Evolutionary conservation across 2,888 invertebrate species (phyloP), one percentile per base, ranked within the genome.

Genomic region (Drosophila sordidula): DNA sequence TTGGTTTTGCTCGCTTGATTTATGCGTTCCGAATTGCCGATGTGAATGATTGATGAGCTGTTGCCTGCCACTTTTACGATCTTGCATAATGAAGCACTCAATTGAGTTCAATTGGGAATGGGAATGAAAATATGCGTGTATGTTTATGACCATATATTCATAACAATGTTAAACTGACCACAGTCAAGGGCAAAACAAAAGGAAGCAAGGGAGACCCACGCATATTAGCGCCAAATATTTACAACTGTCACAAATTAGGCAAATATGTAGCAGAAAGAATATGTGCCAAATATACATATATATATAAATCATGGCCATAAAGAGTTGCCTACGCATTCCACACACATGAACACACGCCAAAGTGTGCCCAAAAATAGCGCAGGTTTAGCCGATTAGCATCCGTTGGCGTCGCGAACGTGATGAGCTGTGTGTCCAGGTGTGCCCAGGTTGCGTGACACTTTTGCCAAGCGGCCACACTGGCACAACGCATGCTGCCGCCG

Each of bases 281-380:
- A 49, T 80, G 56, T 78, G 64, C 70, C 64, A 81, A 70, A 75
- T 34, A 34, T 34, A 34, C 34, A 12, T 4, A 11, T 32, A 32
- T 11, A 34, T 69, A 64, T 74, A 74, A 69, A 64, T 69, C 64
- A 74, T 64, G 18, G 54, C 63, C 72, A 69, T 66, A 78, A 70
- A 26, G 58, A 44, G 29, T 47, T 39, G 64, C 69, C 70, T 59
- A 75, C 70, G 57, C 71, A 77, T 73, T 46, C 73, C 68, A 57
- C 44, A 39, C 45, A 71, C 80, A 6, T 1, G 26, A 5, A 29
- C 29, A 29, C 9, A 29, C 2, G 29, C 26, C 8, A 78, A 83
- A 86, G 73, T 66, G 86, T 82, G 87, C 66, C 82, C 86, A 88
- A 88, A 82, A 82, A 82, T 82, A 79, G 86, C 73, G 64, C 41